Base-by-base conservation (phyloP, 2,888 invertebrate genomes). In the Melikaiella ostensackeni region DNA sequence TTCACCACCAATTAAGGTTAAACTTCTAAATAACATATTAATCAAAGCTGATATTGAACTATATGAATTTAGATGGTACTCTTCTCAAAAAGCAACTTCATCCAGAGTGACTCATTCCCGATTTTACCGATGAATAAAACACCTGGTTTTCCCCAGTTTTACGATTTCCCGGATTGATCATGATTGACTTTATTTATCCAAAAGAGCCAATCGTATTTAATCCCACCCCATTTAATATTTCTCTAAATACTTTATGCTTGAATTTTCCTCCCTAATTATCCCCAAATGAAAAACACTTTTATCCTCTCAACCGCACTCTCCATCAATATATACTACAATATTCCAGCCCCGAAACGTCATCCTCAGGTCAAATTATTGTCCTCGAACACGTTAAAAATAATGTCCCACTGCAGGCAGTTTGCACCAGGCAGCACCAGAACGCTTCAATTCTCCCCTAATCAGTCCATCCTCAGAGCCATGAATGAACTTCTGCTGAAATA, bases 401-500 rank as follows among this genome's bases (percentile, higher is more conserved):
- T 57, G 57, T 2, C 24, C 13, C 16, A 21, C 27, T 16, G 24
- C 59, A 59, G 21, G 24, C 27, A 24, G 21, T 59, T 59, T 24
- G 5, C n/a, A 7, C 55, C 55, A 55, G 30, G 30, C 30, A 59
- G 59, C 16, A 8, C 2, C 50, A 55, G 21, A 55, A 21, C 21
- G 59, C 27, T 59, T 59, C 13, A 59, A 59, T 59, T 59, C 59
- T 16, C 11, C 27, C 59, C 59, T 59, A 59, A 59, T 59, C 59
- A 59, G 59, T 59, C 24, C 24, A 59, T 59, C 59, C 21, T 11
- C 27, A 59, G 59, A 13, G 6, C 59, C 59, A 59, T 59, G 59
- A 59, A 59, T 59, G 59, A 59, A 59, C 59, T 9, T 55, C 27
- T 59, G 27, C 13, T 59, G 59, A 27, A 59, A 59, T 59, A 59